Base-by-base conservation (phyloP, 2,888 invertebrate species). In the Caenorhabditis becei region DNA sequence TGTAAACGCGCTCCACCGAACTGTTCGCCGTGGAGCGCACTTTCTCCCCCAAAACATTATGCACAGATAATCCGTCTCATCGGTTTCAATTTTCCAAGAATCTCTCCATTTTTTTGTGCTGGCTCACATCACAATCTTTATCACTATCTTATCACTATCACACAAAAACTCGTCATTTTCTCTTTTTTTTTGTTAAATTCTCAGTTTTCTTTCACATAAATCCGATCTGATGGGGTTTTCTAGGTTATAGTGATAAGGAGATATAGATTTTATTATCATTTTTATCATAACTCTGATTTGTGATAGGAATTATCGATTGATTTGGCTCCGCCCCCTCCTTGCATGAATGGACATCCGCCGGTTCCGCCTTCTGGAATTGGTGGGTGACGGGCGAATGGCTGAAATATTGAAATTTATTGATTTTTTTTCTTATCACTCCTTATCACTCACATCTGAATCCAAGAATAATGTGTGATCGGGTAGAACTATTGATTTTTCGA, bases 401-500 rank as follows among this genome's bases (percentile, higher is more conserved):
- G 63, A 41, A 70, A 67, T 54, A 0, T 54, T n/a, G 2, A n/a
- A n/a, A n/a, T n/a, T n/a, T n/a, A n/a, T n/a, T n/a, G n/a, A n/a
- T n/a, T n/a, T n/a, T n/a, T n/a, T n/a, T n/a, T n/a, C n/a, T n/a
- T n/a, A n/a, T n/a, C n/a, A n/a, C n/a, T n/a, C n/a, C n/a, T n/a
- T n/a, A n/a, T n/a, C 58, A 41, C 53, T 56, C n/a, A 80, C 67
- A 56, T 72, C 77, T 10, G 41, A 2, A 53, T 80, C 75, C 44
- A 80, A 49, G 69, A 82, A 86, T 1, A 87, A 67, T 10, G 83
- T 81, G 35, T 88, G 85, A 75, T 90, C 90, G 10, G 89, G 89
- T 7, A 89, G 83, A 8, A 89, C 80, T 44, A 80, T 69, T 1
- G 89, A 83, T 23, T 86, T 80, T 70, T 90, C 89, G 18, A 61